Conservation (phyloP, 1,140 invertebrate species). For the Euura saliciscinereae region DNA sequence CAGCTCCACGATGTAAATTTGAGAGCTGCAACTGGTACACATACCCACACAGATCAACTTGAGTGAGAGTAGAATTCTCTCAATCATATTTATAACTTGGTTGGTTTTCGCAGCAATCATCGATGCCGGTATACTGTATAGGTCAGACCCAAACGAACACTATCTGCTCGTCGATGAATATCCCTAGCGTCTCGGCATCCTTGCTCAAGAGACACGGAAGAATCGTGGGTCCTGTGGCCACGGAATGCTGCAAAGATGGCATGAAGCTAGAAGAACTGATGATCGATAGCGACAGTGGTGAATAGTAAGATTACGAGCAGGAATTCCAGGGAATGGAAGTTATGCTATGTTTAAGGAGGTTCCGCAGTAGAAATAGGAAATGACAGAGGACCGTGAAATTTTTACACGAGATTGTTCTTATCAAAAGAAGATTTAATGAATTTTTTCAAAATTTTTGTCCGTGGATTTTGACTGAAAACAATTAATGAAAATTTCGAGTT, state of each 20-base stretch:
- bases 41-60: background rate
- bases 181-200: slow-evolving; percentile 17
- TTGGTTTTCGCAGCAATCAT: slow-evolving; percentile 14
- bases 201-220: slow-evolving; percentile 18
- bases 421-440: too few species aligned
- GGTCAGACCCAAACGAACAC: slow-evolving; percentile 23
- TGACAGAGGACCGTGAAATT: too few species aligned
- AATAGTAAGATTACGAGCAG: background rate
- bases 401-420: too few species aligned
- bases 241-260: slow-evolving; percentile 19
- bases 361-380: too few species aligned
- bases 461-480: too few species aligned
- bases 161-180: slow-evolving; percentile 20
- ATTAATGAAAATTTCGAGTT: too few species aligned
- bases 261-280: slow-evolving; percentile 14
- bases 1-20: slow-evolving; percentile 11
- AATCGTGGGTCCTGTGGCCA: slow-evolving; percentile 22
- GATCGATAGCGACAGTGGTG: background rate
- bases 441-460: too few species aligned
- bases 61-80: background rate
- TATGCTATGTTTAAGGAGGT: background rate
- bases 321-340: background rate
- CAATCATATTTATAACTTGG: background rate
- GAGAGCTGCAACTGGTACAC: slow-evolving; percentile 14
- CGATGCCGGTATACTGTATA: slow-evolving; percentile 21